Conservation (phyloP, 2,113 vertebrate species). For the Plestiodon gilberti region DNA sequence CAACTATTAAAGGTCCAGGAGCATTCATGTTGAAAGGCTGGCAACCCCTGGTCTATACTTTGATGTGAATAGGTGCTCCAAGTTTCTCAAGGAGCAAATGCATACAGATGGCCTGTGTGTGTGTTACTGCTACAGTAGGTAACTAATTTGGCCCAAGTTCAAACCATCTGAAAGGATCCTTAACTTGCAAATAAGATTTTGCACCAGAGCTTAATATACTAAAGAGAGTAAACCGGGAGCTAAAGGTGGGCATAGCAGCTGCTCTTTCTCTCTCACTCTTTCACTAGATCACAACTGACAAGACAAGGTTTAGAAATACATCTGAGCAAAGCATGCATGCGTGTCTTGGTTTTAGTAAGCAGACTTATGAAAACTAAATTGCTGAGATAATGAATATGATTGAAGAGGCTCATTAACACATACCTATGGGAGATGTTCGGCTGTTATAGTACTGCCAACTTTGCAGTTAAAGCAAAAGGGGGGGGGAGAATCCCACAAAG, state of each 20-base stretch:
- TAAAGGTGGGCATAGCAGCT: slow-evolving; percentile 1
- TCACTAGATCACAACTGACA: slow-evolving; percentile 12
- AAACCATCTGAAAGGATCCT: neutral
- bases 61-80: neutral
- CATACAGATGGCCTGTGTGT: neutral
- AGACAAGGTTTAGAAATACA: slow-evolving; percentile 11
- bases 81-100: neutral
- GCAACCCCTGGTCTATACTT: neutral
- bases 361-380: slow-evolving; percentile 66
- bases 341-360: slow-evolving; percentile 39
- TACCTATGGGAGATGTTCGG: slow-evolving; percentile 83
- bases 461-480: slow-evolving; percentile 63
- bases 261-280: neutral
- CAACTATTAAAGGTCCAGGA: too few relatives aligned
- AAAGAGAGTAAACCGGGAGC: neutral
- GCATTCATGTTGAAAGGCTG: too few relatives aligned
- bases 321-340: neutral
- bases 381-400: slow-evolving; percentile 80
- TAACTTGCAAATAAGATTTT: fast-evolving
- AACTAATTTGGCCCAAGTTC: neutral
- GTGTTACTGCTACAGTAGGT: neutral
- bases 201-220: fast-evolving
- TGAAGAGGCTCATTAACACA: slow-evolving; percentile 79
- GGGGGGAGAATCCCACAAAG: slow-evolving; percentile 44
- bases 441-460: slow-evolving; percentile 73